phyloP scores from a whole-genome alignment of 2,888 invertebrate species.

The Caenorhabditis angaria region DNA sequence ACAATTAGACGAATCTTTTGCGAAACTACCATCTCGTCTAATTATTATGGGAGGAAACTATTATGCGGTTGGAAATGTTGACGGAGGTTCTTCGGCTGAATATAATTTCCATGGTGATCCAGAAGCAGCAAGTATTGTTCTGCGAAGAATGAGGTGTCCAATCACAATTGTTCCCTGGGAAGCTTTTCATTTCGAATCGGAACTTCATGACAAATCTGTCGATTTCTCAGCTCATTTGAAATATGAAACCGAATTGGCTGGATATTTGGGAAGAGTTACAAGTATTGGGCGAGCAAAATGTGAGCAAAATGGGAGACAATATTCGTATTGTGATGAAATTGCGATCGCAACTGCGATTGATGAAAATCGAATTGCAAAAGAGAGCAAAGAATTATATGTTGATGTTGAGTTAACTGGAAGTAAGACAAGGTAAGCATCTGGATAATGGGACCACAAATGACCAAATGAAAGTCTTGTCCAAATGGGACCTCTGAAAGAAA shows the following conservation, averaged over 20 bases:
- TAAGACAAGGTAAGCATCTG: slow-evolving; percentile 19
- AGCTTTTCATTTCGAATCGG: slow-evolving; percentile 40
- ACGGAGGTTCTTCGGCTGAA: slow-evolving; percentile 77
- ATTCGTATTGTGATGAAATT: slow-evolving; percentile 71
- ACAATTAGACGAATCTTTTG: slow-evolving; percentile 73
- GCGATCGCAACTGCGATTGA: slow-evolving; percentile 72
- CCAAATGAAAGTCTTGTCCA: too few relatives aligned
- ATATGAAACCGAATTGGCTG: slow-evolving; percentile 47
- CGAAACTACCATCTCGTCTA: slow-evolving; percentile 48
- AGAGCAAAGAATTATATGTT: slow-evolving; percentile 20
- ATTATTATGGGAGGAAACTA: slow-evolving; percentile 69
- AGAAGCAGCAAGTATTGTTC: slow-evolving; percentile 81
- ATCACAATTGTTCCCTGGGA: slow-evolving; percentile 81
- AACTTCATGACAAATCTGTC: slow-evolving; percentile 44
- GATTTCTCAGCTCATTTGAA: slow-evolving; percentile 58
- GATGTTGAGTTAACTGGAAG: slow-evolving; percentile 38
- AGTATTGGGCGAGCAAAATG: slow-evolving; percentile 34
- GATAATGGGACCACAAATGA: too few relatives aligned
- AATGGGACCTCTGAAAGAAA: neutral
- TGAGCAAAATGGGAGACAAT: slow-evolving; percentile 48
- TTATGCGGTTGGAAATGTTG: slow-evolving; percentile 71
- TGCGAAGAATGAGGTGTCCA: slow-evolving; percentile 76
- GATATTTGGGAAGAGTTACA: slow-evolving; percentile 44
- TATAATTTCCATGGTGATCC: slow-evolving; percentile 84
- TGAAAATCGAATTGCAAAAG: slow-evolving; percentile 30